Percentiles rank a stretch among this genome's conserved stretches.
Evolutionary conservation across 2,113 vertebrate species (phyloP).

Genomic region (Zosterops lateralis): DNA sequence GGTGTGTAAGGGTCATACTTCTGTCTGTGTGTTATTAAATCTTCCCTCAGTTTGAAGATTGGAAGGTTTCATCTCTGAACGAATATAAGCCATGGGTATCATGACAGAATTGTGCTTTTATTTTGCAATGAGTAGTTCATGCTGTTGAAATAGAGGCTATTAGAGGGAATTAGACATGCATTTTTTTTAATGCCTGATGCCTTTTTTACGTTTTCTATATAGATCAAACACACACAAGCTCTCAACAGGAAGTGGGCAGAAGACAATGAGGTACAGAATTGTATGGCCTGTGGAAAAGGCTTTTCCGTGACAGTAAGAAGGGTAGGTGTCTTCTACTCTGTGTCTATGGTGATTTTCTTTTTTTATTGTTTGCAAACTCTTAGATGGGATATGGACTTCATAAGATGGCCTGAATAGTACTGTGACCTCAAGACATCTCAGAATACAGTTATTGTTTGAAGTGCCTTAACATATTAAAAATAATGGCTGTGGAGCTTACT

Average conservation of each 20-base stretch:
- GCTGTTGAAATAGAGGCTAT: background rate
- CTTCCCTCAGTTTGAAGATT: background rate
- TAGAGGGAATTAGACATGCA: background rate
- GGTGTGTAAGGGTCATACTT: background rate
- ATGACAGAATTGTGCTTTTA: background rate
- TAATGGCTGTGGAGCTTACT: background rate
- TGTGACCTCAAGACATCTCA: background rate
- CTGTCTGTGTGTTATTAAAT: background rate
- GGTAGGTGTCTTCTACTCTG: slow-evolving; percentile 73
- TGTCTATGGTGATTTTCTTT: background rate
- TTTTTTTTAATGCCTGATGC: background rate
- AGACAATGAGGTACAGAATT: slow-evolving; percentile 95
- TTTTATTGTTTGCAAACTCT: background rate
- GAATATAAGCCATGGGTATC: background rate
- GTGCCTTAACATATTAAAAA: background rate
- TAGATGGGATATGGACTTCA: background rate
- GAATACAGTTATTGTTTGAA: background rate
- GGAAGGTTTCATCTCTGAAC: background rate
- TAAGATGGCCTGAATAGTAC: background rate
- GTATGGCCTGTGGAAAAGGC: slow-evolving; percentile 93
- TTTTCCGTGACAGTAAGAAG: slow-evolving; percentile 93
- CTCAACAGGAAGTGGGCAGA: slow-evolving; percentile 97
- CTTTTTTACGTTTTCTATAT: background rate
- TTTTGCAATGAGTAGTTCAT: background rate
- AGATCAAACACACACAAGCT: slow-evolving; percentile 96